Evolutionary conservation across 2,888 invertebrate genomes (phyloP).

Genomic region (Cryptus viduatorius): DNA sequence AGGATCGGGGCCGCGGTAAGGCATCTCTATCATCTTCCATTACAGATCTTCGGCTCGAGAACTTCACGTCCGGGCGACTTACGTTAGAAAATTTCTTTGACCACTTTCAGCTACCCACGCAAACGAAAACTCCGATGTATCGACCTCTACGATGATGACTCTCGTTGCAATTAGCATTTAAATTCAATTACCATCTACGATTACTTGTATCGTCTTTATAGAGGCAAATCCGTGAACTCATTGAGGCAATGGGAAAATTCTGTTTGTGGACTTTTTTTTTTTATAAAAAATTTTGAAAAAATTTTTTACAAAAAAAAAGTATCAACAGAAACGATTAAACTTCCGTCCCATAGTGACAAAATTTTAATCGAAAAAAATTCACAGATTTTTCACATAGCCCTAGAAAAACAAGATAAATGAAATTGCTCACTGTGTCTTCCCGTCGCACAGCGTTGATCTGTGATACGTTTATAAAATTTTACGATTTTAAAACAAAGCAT

Average conservation of each 20-base stretch:
- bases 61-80: conserved; percentile 12
- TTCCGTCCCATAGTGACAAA: background rate
- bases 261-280: conserved; percentile 12
- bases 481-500: conserved; percentile 67
- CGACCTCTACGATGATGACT: conserved; percentile 78
- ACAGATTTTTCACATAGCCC: background rate
- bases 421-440: conserved; percentile 82
- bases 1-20: conserved; percentile 87
- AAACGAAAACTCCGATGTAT: conserved; percentile 71
- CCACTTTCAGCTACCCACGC: conserved; percentile 76
- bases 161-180: conserved; percentile 31
- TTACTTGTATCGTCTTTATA: conserved; percentile 41
- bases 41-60: conserved; percentile 16
- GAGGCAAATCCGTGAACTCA: conserved; percentile 65
- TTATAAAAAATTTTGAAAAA: too few species aligned
- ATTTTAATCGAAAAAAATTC: background rate
- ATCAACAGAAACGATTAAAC: background rate
- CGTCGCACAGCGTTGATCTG: conserved; percentile 79
- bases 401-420: conserved; percentile 43
- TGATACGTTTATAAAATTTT: conserved; percentile 70
- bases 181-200: conserved; percentile 11
- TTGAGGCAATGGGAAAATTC: background rate
- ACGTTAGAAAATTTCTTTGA: conserved; percentile 39
- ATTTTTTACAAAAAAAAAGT: conserved; percentile 14
- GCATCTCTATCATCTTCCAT: conserved; percentile 27